Evolutionary conservation across 2,888 invertebrate species (phyloP), one percentile per base, ranked within the genome.

Genomic region (Lithosia quadra): DNA sequence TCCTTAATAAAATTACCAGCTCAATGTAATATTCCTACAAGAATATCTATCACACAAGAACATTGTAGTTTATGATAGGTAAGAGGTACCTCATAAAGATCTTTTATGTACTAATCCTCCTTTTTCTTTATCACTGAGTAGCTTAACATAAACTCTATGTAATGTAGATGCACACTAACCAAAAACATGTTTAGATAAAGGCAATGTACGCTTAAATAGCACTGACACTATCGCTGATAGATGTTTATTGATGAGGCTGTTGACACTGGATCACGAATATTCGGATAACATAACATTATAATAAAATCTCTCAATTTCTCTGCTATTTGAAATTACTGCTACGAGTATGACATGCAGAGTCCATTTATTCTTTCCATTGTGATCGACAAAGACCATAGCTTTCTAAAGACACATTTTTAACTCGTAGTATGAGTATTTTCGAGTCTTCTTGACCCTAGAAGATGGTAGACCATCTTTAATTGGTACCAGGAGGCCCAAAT

Each of bases 51-150:
- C 73, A 74, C 70, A 73, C 18, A 43, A 43, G 65, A 71, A 75
- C 72, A 72, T 71, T 73, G 66, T 73, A 75, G 68, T 77, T 78
- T 79, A 81, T 63, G 73, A 74, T 72, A 76, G 70, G 65, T 75
- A 67, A 64, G 65, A 76, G 69, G 68, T 79, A 74, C 61, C 64
- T 74, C 77, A 77, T 81, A 81, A 81, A 80, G 77, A 68, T 69
- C 59, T 56, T 76, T 81, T 77, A 79, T 77, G 73, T 60, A 68
- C 62, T 69, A 68, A 65, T 72, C 68, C 74, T 28, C 2, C 56
- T 62, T 66, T 73, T 75, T 78, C 77, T 72, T 65, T 71, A 66
- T 76, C 67, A 76, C 63, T 72, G 71, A 74, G 69, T 74, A 63
- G 68, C 65, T 73, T 71, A 71, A 73, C 64, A 74, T 74, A 73